Evolutionary conservation across 2,797 vertebrate genomes (phyloP), one percentile per base, ranked within the genome.

Genomic region (Spinus olivaceus): DNA sequence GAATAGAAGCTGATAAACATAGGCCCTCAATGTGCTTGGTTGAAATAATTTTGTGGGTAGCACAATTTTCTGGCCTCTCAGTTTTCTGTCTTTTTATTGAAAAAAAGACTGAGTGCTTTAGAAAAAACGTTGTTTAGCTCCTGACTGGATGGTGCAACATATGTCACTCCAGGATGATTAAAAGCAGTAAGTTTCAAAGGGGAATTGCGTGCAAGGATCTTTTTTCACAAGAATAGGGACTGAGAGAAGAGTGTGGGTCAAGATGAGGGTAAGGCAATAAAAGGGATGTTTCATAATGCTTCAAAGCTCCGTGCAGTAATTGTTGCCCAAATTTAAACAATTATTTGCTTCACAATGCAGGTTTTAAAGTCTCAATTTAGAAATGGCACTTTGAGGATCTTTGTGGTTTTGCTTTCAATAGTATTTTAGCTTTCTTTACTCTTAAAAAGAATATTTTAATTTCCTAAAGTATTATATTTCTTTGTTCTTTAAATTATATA

Each of bases 111-210:
- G 71, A 89, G 28, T 57, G 88, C 81, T 91, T 94, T 93, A 86
- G 81, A 87, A 95, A 60, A 57, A 74, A 87, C 81, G 66, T 71
- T 80, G 39, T 76, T 86, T 42, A 59, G 86, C 50, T 87, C 72
- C 87, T 81, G 83, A 77, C 81, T 67, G 78, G 88, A 95, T 74
- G 72, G 90, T 61, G 91, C 81, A 95, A 89, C 81, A 74, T 54
- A 78, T 65, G 84, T 93, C 61, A 6, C 86, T 93, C 49, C 44
- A 83, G 92, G 73, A 89, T 96, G 92, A 94, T 91, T 96, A 95
- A 95, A 92, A 89, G 90, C 93, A 96, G 59, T 24, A 84, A 53
- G 53, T 92, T 96, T 95, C 94, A 95, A 94, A 93, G 88, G 88
- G 37, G 74, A 92, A 91, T 89, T 87, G 92, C 84, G 2, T 65